Evolutionary conservation across 2,888 invertebrate species (phyloP).

Genomic region (Acleris emargana): DNA sequence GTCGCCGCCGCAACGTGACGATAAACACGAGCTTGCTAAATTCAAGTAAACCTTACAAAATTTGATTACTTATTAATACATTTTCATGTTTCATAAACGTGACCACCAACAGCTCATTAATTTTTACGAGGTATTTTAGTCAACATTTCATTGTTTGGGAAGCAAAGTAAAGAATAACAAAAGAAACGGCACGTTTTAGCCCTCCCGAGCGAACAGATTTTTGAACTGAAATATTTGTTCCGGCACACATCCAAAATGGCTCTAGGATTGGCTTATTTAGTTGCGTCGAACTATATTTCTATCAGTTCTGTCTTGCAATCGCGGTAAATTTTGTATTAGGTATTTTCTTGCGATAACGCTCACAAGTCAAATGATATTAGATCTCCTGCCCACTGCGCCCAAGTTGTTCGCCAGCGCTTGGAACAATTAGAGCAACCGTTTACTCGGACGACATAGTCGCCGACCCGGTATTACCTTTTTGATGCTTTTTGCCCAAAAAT

Average conservation of each 20-base stretch:
- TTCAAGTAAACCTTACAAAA: conserved; percentile 37
- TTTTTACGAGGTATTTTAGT: conserved; percentile 23
- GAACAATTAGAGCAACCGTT: conserved; percentile 76
- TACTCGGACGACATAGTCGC: conserved; percentile 60
- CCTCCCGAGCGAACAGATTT: conserved; percentile 19
- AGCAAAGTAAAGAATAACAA: background rate
- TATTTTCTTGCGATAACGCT: conserved; percentile 4
- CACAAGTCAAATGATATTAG: conserved; percentile 2
- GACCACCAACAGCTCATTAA: conserved; percentile 9
- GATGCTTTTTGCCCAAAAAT: conserved; percentile 76
- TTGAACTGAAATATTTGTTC: conserved; percentile 18
- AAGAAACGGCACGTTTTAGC: conserved; percentile 9
- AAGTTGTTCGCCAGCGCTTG: conserved; percentile 49
- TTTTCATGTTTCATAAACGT: conserved; percentile 13
- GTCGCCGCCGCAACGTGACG: conserved; percentile 45
- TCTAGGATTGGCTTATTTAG: conserved; percentile 16
- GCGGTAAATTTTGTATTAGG: background rate
- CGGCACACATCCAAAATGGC: conserved; percentile 13
- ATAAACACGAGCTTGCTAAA: conserved; percentile 45
- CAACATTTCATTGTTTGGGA: conserved; percentile 19
- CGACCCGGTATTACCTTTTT: conserved; percentile 74
- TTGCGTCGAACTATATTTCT: conserved; percentile 13
- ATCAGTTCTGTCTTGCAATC: conserved; percentile 7
- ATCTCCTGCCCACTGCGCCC: conserved; percentile 1
- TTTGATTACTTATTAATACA: conserved; percentile 13